Evolutionary conservation across 37 sponge, comb jelly and placozoan species (phyloP), one percentile per base, ranked within the genome.

Genomic region (Geodia barretti): DNA sequence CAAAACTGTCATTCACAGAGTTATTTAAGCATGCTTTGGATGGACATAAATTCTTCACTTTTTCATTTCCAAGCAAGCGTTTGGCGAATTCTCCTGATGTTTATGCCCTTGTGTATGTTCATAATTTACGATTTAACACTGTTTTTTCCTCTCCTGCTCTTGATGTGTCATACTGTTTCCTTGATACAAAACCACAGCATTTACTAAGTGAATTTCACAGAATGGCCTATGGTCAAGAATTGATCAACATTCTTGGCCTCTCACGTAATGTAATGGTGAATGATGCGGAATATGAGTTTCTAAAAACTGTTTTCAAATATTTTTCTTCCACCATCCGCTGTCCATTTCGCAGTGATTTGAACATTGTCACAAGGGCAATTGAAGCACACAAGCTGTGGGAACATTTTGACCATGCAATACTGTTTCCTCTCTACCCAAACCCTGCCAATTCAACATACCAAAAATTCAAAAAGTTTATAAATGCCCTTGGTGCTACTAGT

Each of bases 161-260:
- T 63, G 78, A 77, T 77, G 26, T 77, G 14, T n/a, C 42, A 24
- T 77, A 64, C 25, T 77, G 64, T 29, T 39, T 39, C 43, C 41
- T 72, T 24, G 43, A 72, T 19, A 23, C 43, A 39, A 72, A 29
- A 29, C 41, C 2, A 41, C 43, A 43, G 23, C 21, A 24, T 8
- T 1, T 1, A 35, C n/a, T 11, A 37, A 37, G 34, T 32, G 37
- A 20, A 3, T 23, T 26, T 4, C 64, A 34, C 7, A 2, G 7
- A 30, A 28, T 75, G n/a, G 25, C 9, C 26, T 29, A 1, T 29
- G n/a, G n/a, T n/a, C n/a, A n/a, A n/a, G 8, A 62, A 5, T 62
- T 62, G 64, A 11, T 19, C 17, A n/a, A n/a, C n/a, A n/a, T 11
- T 11, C 19, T 19, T 19, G 4, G 2, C 3, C 4, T 4, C 4